phyloP scores from a whole-genome alignment of 2,113 vertebrate species.

The Lucifuga dentata region DNA sequence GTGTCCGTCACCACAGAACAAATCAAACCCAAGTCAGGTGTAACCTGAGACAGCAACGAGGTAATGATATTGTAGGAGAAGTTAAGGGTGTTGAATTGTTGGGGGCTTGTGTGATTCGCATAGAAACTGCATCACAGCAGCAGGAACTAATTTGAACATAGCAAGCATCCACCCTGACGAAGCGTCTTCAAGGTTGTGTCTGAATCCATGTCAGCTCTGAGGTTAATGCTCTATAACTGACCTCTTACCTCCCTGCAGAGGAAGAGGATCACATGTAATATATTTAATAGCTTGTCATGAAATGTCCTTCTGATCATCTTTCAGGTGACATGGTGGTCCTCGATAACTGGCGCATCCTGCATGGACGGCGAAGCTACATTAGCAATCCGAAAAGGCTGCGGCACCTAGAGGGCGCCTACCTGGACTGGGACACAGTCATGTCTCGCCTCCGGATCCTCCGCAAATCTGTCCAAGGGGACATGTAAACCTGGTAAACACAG shows the following conservation, averaged over 20 bases:
- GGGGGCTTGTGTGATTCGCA: background rate
- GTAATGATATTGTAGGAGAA: background rate
- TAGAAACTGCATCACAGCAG: background rate
- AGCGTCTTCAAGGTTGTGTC: background rate
- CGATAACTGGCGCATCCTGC: slow-evolving; percentile 95
- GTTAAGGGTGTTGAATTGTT: background rate
- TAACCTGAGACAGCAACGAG: slow-evolving; percentile 3
- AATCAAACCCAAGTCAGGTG: background rate
- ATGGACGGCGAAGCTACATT: slow-evolving; percentile 84
- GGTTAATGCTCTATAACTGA: too few species aligned
- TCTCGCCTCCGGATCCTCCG: slow-evolving; percentile 89
- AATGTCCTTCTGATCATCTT: background rate
- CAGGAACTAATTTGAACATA: background rate
- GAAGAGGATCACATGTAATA: too few species aligned
- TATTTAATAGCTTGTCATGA: too few species aligned
- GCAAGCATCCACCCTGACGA: slow-evolving; percentile 1
- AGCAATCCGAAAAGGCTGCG: slow-evolving; percentile 62
- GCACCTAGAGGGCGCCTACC: slow-evolving; percentile 93
- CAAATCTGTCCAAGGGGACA: slow-evolving; percentile 59
- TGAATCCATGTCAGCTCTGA: too few species aligned
- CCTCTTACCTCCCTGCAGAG: too few species aligned
- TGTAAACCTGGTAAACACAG: slow-evolving; percentile 8
- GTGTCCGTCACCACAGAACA: background rate
- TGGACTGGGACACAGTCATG: slow-evolving; percentile 96
- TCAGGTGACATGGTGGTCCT: slow-evolving; percentile 92